Evolutionary conservation across 2,888 invertebrate genomes (phyloP).

Genomic region (Euzophera pinguis): DNA sequence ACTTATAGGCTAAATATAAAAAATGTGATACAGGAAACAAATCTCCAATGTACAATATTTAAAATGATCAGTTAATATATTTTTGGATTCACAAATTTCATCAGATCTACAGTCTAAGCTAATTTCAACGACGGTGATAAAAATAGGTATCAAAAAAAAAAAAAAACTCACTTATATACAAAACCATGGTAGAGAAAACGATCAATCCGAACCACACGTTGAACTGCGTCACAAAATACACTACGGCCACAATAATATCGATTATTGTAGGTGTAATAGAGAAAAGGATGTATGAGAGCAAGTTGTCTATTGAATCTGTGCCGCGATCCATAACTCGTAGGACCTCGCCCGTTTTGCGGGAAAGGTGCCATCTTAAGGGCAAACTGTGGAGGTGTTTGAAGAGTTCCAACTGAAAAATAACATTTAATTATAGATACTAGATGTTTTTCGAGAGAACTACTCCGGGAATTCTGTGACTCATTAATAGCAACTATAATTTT

Average conservation of each 20-base stretch:
- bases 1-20: too few relatives aligned
- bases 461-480: too few relatives aligned
- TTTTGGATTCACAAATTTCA: too few relatives aligned
- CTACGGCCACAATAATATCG: constrained; percentile 94
- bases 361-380: constrained; percentile 96
- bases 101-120: too few relatives aligned
- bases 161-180: constrained; percentile 90
- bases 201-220: constrained; percentile 97
- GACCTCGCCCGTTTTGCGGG: constrained; percentile 98
- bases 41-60: too few relatives aligned
- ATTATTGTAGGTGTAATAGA: constrained; percentile 95
- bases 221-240: constrained; percentile 92
- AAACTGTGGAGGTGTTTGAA: constrained; percentile 94
- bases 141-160: too few relatives aligned
- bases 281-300: constrained; percentile 95
- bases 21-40: too few relatives aligned
- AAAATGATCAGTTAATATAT: too few relatives aligned
- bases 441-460: too few relatives aligned
- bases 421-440: too few relatives aligned
- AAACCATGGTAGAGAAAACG: constrained; percentile 94
- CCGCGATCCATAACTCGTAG: constrained; percentile 98
- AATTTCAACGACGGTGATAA: too few relatives aligned
- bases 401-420: constrained; percentile 83
- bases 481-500: too few relatives aligned
- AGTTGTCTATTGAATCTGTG: constrained; percentile 96